phyloP scores from a whole-genome alignment of 2,113 vertebrate species.

The Seriola aureovittata region DNA sequence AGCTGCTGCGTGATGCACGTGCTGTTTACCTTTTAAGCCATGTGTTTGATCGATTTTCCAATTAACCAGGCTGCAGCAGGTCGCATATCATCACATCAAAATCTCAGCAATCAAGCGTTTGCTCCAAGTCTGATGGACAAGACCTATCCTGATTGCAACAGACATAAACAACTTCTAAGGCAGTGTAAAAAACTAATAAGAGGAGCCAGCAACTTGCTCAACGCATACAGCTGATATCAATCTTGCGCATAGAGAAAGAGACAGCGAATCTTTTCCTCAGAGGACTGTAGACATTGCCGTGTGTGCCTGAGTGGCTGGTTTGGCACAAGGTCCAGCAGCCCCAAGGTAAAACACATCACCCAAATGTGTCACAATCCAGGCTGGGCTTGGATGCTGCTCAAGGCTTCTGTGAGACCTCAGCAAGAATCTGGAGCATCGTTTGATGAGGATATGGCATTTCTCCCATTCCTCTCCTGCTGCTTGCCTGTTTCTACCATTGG shows the following conservation, averaged over 20 bases:
- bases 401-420: slow-evolving; percentile 65
- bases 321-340: slow-evolving; percentile 59
- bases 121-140: slow-evolving; percentile 43
- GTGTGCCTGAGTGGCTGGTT: slow-evolving; percentile 44
- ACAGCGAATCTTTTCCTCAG: slow-evolving; percentile 37
- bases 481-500: slow-evolving; percentile 40
- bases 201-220: slow-evolving; percentile 54
- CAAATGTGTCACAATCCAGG: slow-evolving; percentile 72
- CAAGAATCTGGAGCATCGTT: slow-evolving; percentile 68
- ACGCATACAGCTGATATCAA: slow-evolving; percentile 28
- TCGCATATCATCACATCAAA: slow-evolving; percentile 29
- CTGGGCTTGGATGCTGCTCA: slow-evolving; percentile 39
- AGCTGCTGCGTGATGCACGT: slow-evolving; percentile 1
- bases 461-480: slow-evolving; percentile 42
- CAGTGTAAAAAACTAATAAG: slow-evolving; percentile 36
- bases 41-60: slow-evolving; percentile 28
- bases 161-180: slow-evolving; percentile 44
- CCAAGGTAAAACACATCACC: slow-evolving; percentile 73
- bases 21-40: slow-evolving; percentile 25
- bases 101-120: slow-evolving; percentile 37
- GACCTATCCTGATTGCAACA: slow-evolving; percentile 46
- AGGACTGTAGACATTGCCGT: slow-evolving; percentile 42
- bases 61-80: slow-evolving; percentile 29
- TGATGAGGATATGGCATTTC: slow-evolving; percentile 64
- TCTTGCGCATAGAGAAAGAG: slow-evolving; percentile 39